Evolutionary conservation across 1,140 invertebrate species (phyloP).

Genomic region (Pissodes strobi): DNA sequence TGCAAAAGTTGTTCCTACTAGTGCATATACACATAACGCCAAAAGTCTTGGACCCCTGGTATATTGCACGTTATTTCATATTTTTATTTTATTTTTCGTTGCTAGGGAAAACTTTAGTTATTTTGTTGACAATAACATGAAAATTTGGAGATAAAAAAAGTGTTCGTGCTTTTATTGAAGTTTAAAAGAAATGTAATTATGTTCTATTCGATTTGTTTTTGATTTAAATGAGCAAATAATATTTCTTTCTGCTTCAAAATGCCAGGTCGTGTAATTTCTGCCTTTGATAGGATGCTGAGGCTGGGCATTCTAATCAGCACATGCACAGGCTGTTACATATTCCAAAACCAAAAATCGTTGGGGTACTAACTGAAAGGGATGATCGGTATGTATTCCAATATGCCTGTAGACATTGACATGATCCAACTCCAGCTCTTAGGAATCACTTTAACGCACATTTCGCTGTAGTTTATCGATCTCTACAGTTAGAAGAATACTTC

Average conservation of each 20-base stretch:
- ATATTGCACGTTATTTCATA: no score
- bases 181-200: neutral
- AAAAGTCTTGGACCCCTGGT: no score
- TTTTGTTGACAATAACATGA: neutral
- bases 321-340: no score
- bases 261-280: constrained; percentile 1
- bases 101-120: constrained; percentile 1
- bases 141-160: neutral
- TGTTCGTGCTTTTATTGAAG: neutral
- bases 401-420: no score
- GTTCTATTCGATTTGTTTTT: neutral
- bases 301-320: constrained; percentile 4
- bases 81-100: constrained; percentile 2
- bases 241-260: neutral
- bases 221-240: no score
- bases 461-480: constrained; percentile 8
- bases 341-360: neutral
- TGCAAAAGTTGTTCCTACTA: no score
- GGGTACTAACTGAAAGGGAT: constrained; percentile 3
- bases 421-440: no score
- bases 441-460: constrained; percentile 1
- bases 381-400: constrained; percentile 14
- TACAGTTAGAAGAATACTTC: constrained; percentile 9
- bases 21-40: no score
- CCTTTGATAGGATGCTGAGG: constrained; percentile 12